phyloP scores from a whole-genome alignment of 2,888 invertebrate genomes.

The Eupithecia inturbata region DNA sequence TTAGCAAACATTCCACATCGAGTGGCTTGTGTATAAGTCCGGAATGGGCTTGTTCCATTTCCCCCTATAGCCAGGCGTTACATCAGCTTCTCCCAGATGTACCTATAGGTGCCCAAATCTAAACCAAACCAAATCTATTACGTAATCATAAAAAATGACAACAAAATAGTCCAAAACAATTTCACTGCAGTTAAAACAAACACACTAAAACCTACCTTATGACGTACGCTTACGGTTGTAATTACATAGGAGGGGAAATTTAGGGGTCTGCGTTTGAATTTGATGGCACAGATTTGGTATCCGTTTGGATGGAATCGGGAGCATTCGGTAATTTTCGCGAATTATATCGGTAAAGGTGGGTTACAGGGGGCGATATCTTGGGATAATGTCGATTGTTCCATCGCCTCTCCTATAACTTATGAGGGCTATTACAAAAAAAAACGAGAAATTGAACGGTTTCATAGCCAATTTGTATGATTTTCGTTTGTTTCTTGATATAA shows the following conservation, averaged over 20 bases:
- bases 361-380: slow-evolving; percentile 14
- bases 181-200: slow-evolving; percentile 18
- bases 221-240: background rate
- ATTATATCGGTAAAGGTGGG: slow-evolving; percentile 55
- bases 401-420: background rate
- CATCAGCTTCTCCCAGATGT: background rate
- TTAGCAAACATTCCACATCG: too few relatives aligned
- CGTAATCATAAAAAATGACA: slow-evolving; percentile 28
- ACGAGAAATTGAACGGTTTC: too few relatives aligned
- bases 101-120: background rate
- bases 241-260: slow-evolving; percentile 10
- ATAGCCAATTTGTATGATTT: too few relatives aligned
- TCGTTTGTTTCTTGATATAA: too few relatives aligned
- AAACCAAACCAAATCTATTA: slow-evolving; percentile 42
- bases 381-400: slow-evolving; percentile 23
- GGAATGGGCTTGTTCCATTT: background rate
- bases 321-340: slow-evolving; percentile 64
- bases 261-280: slow-evolving; percentile 46
- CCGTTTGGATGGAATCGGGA: slow-evolving; percentile 64
- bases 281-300: slow-evolving; percentile 64
- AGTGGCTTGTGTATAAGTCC: too few relatives aligned
- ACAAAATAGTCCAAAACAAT: slow-evolving; percentile 29
- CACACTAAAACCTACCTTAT: slow-evolving; percentile 13
- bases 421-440: too few relatives aligned
- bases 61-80: background rate